phyloP scores from a whole-genome alignment of 2,888 invertebrate genomes.

The Piscicola geometra region DNA sequence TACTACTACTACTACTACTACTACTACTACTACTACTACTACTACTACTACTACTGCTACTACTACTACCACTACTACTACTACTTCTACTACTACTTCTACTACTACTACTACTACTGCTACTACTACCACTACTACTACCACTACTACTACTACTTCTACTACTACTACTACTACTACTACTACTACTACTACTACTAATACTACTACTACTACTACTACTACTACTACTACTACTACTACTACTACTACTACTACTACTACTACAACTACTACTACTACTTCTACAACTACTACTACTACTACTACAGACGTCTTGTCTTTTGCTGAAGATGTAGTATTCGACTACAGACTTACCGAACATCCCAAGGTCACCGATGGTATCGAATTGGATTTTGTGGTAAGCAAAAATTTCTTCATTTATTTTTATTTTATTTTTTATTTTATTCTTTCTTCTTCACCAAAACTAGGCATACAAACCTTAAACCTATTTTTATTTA shows the following conservation, averaged over 20 bases:
- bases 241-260: slow-evolving; percentile 21
- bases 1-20: slow-evolving; percentile 27
- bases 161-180: slow-evolving; percentile 24
- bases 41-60: slow-evolving; percentile 29
- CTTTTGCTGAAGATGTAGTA: too few relatives aligned
- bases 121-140: slow-evolving; percentile 23
- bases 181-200: slow-evolving; percentile 17
- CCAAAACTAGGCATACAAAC: too few relatives aligned
- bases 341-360: too few relatives aligned
- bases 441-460: too few relatives aligned
- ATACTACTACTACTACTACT: slow-evolving; percentile 2
- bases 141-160: slow-evolving; percentile 20
- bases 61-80: slow-evolving; percentile 27
- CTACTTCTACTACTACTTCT: slow-evolving; percentile 15
- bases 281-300: slow-evolving; percentile 25
- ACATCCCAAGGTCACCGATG: too few relatives aligned
- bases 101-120: slow-evolving; percentile 21
- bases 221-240: slow-evolving; percentile 1
- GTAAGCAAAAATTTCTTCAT: too few relatives aligned
- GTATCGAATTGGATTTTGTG: too few relatives aligned
- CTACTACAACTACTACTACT: slow-evolving; percentile 25
- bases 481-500: too few relatives aligned
- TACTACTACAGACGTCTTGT: too few relatives aligned
- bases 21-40: slow-evolving; percentile 30
- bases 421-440: too few relatives aligned